These are phyloP conservation scores for Chelon auratus DNA, from an alignment of 2,797 vertebrate genomes.

Conservation along the genomic window DNA sequence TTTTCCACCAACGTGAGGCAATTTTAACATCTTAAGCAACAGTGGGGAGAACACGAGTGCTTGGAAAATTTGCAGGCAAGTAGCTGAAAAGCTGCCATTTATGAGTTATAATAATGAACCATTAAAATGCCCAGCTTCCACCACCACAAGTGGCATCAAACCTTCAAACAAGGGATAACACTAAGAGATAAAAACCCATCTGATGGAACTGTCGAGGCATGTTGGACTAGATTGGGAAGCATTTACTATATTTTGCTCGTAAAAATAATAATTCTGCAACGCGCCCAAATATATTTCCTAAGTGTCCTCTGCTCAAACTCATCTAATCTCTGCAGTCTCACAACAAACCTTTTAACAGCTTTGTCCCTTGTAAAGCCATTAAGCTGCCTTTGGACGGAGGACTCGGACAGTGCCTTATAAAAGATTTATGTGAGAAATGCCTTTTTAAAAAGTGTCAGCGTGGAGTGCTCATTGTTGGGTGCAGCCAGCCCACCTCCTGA, in stretches of 20 bases:
- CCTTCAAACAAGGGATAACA: not conserved
- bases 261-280: slow-evolving; percentile 19
- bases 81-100: not conserved
- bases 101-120: not conserved
- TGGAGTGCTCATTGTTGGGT: slow-evolving; percentile 59
- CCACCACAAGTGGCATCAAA: not conserved
- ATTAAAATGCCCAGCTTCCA: not conserved
- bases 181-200: not conserved
- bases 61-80: not conserved
- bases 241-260: not conserved
- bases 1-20: not conserved
- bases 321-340: slow-evolving; percentile 37
- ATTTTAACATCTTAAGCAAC: not conserved
- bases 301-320: slow-evolving; percentile 23
- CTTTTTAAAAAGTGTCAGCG: slow-evolving; percentile 59
- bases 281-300: slow-evolving; percentile 26
- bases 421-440: slow-evolving; percentile 66
- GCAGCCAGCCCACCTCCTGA: slow-evolving; percentile 61
- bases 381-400: slow-evolving; percentile 33
- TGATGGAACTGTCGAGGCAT: not conserved
- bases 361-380: slow-evolving; percentile 42
- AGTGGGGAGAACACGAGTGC: not conserved
- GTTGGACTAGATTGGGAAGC: not conserved
- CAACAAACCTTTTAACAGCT: slow-evolving; percentile 42
- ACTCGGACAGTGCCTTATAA: slow-evolving; percentile 34